Percentiles rank a stretch among this genome's conserved stretches.
Evolutionary conservation across 2,797 vertebrate genomes (phyloP).

Genomic region (Sebastes kiyomatsui): DNA sequence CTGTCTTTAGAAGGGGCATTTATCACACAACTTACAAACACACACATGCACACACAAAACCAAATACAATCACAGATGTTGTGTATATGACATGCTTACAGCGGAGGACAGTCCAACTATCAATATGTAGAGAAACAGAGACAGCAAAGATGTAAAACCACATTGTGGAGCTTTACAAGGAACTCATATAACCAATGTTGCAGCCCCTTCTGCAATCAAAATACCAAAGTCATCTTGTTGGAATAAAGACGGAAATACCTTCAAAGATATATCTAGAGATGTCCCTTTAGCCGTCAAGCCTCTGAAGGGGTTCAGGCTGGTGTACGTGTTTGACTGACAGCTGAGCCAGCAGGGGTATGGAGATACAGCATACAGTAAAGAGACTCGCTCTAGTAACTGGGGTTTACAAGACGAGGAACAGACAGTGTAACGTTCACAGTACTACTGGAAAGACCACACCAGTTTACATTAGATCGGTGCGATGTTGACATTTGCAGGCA

Average conservation of each 20-base stretch:
- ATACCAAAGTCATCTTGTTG: not conserved
- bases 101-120: not conserved
- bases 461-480: not conserved
- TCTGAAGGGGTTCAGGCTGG: not conserved
- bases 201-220: not conserved
- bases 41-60: not conserved
- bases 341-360: not conserved
- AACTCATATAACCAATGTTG: not conserved
- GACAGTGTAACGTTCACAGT: not conserved
- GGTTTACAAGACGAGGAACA: conserved; percentile 29
- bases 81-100: not conserved
- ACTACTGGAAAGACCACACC: not conserved
- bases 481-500: not conserved
- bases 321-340: conserved; percentile 36
- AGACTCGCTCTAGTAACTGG: not conserved
- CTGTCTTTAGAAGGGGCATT: conserved; percentile 40
- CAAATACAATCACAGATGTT: not conserved
- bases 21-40: conserved; percentile 20
- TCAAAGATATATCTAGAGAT: not conserved
- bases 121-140: not conserved
- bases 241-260: not conserved
- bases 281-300: not conserved
- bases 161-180: not conserved
- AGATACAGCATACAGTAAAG: not conserved
- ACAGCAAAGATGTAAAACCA: not conserved